Conservation (phyloP, 1,140 invertebrate species). For the Eumeta japonica region DNA sequence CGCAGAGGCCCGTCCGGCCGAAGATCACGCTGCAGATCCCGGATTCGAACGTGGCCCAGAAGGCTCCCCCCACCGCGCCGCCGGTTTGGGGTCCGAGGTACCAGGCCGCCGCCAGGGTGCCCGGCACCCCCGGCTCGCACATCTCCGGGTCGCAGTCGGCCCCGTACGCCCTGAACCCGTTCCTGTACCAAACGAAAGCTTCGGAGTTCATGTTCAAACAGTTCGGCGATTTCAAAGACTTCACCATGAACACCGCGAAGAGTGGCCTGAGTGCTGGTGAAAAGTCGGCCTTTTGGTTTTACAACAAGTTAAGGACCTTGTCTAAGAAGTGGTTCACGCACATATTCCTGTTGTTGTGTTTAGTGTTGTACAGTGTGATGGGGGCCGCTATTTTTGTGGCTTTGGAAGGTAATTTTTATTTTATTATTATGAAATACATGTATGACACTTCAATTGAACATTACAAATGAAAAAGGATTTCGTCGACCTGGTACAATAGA, state of each 20-base stretch:
- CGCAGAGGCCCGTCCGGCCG: conserved; percentile 42
- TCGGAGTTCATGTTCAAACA: conserved; percentile 75
- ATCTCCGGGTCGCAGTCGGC: conserved; percentile 43
- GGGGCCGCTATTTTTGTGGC: conserved; percentile 75
- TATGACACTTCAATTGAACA: too few species aligned
- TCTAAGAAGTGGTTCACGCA: conserved; percentile 87
- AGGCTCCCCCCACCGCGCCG: conserved; percentile 32
- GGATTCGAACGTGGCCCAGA: conserved; percentile 35
- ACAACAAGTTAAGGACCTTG: conserved; percentile 72
- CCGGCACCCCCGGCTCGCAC: conserved; percentile 52
- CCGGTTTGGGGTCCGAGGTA: conserved; percentile 50
- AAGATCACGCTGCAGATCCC: conserved; percentile 60
- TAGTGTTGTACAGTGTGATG: conserved; percentile 73
- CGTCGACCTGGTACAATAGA: too few species aligned
- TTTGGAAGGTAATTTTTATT: conserved; percentile 67
- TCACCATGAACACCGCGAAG: conserved; percentile 69
- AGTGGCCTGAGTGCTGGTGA: conserved; percentile 78
- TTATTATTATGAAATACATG: conserved; percentile 5
- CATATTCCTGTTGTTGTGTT: conserved; percentile 75
- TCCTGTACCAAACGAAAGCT: conserved; percentile 65
- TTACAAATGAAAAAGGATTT: too few species aligned
- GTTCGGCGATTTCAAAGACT: conserved; percentile 73
- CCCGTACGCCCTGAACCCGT: conserved; percentile 57
- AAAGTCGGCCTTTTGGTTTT: conserved; percentile 76
- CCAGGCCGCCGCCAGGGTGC: conserved; percentile 29